Base-by-base conservation (phyloP, 1,140 invertebrate species). In the Drosophila pruinosa region DNA sequence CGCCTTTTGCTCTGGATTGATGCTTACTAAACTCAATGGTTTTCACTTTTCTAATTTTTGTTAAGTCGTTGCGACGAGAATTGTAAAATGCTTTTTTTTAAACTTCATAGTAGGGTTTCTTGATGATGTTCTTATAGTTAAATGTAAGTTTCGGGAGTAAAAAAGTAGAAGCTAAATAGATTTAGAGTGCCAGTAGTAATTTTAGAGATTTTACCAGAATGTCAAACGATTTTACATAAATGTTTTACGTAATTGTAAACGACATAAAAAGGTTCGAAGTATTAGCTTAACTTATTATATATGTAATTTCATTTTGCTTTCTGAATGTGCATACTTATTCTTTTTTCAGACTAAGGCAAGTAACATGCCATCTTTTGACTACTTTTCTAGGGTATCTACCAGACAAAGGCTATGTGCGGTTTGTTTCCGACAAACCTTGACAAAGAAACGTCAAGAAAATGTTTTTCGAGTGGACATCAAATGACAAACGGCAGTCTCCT, bases 391-490 rank as follows among this genome's bases (percentile, higher is more conserved):
- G n/a, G 43, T 48, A 36, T 47, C n/a, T 59, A 1, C 2, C 7
- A 45, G 0, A 0, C 12, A 14, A 6, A 4, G 7, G 36, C 7
- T 12, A 7, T n/a, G 0, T 1, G 47, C 2, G 24, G 28, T 53
- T 78, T 48, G 41, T 48, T 57, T 31, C 17, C 22, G 41, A 47
- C 63, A 41, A 70, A 69, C 62, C 71, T 54, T 31, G 47, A 53
- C 54, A 72, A 69, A 81, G 57, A 54, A 47, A 69, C 54, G 58
- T 22, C 59, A 70, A 62, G 63, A 69, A 86, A 80, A 75, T 77
- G 78, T 81, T 75, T 65, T 81, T 77, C 62, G 77, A 82, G 75
- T 82, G 81, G 78, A 79, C 80, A 79, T 85, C 80, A 85, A 83
- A 78, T 83, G 78, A 83, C 79, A 83, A 82, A 81, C 70, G 59